Percentiles rank a stretch among this genome's conserved stretches.
Evolutionary conservation across 2,797 vertebrate species (phyloP).

Genomic region (Macropus fuliginosus): DNA sequence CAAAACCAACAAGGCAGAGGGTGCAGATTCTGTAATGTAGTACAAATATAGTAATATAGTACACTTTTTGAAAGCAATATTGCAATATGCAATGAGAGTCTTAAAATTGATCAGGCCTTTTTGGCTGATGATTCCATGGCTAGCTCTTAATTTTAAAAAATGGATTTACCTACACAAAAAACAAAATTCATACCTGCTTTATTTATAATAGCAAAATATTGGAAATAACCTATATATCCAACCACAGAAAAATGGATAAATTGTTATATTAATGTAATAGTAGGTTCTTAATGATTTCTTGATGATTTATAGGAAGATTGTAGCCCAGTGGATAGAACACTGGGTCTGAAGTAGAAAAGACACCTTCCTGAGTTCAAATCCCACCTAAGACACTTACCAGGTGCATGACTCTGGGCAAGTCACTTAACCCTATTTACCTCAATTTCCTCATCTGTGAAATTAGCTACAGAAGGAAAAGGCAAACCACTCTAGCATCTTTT

Average conservation of each 20-base stretch:
- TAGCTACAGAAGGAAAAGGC: not conserved
- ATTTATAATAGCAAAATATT: not conserved
- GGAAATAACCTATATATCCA: not conserved
- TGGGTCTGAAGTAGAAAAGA: not conserved
- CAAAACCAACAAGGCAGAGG: constrained; percentile 14
- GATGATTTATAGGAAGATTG: not conserved
- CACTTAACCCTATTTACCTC: not conserved
- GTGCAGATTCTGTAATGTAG: not conserved
- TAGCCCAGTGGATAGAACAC: not conserved
- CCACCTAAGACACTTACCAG: not conserved
- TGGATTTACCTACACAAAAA: not conserved
- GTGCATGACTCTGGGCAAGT: not conserved
- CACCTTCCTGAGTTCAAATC: not conserved
- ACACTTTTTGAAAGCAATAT: not conserved
- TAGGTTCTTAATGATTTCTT: not conserved
- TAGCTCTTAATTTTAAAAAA: not conserved
- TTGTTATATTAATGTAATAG: not conserved
- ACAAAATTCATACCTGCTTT: not conserved
- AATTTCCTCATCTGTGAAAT: not conserved
- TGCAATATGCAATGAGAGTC: not conserved
- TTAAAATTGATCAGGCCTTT: not conserved
- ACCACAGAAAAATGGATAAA: not conserved
- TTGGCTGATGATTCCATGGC: not conserved
- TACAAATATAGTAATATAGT: not conserved
- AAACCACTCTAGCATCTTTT: not conserved